Base-by-base conservation (phyloP, 2,888 invertebrate genomes). In the Salpingus planirostris region DNA sequence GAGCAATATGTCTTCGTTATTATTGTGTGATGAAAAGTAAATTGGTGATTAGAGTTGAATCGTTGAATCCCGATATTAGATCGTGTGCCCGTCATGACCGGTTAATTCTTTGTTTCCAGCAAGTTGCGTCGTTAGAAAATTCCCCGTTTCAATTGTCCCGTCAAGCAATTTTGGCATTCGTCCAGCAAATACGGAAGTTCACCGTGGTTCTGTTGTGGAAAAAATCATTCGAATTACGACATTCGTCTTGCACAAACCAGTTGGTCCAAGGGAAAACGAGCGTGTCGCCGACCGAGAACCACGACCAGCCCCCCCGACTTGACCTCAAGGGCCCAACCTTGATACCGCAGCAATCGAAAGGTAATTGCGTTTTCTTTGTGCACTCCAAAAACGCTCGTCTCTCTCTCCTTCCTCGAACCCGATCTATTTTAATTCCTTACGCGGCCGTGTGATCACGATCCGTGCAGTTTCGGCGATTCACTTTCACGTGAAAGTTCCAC, bases 291-390 rank as follows among this genome's bases (percentile, higher is more conserved):
- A n/a, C n/a, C n/a, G n/a, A n/a, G n/a, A n/a, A n/a, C n/a, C n/a
- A n/a, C n/a, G n/a, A n/a, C n/a, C n/a, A n/a, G n/a, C n/a, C n/a
- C n/a, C n/a, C n/a, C n/a, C n/a, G n/a, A n/a, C n/a, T n/a, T n/a
- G n/a, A n/a, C n/a, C n/a, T 36, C 36, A 35, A 38, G 35, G 34
- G 34, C 15, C 36, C 36, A 44, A 38, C 44, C 44, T 44, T 42
- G 42, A 36, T 35, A 18, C 38, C 33, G 21, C 35, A 23, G 13
- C 22, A 12, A 27, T 38, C 28, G 32, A 36, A 34, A 38, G 36
- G 38, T 42, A 40, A 38, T 40, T 44, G 44, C 40, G 42, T 41
- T 42, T 36, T 38, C 44, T 42, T 44, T 44, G 42, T 44, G 40
- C 18, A 18, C 18, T 18, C 8, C 18, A n/a, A n/a, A n/a, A n/a